phyloP scores from a whole-genome alignment of 2,797 vertebrate species.

The Ctenopoma multispine region DNA sequence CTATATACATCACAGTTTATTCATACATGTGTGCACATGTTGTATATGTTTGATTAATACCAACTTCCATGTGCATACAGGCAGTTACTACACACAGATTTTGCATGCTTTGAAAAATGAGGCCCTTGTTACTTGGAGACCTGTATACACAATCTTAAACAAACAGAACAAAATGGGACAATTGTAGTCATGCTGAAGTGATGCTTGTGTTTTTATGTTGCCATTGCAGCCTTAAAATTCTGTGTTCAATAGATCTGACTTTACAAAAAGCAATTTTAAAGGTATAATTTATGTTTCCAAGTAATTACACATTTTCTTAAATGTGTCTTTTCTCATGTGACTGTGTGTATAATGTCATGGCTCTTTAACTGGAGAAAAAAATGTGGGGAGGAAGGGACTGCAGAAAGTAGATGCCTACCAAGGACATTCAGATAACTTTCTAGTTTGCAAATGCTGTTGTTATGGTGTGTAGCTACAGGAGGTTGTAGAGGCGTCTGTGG shows the following conservation, averaged over 20 bases:
- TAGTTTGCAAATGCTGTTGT: too few relatives aligned
- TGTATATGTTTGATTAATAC: conserved; percentile 39
- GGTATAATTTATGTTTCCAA: too few relatives aligned
- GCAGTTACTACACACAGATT: conserved; percentile 33
- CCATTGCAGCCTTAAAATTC: conserved; percentile 5
- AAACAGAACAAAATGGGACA: conserved; percentile 5
- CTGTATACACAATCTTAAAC: not conserved
- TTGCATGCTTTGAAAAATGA: conserved; percentile 52
- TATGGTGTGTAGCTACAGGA: too few relatives aligned
- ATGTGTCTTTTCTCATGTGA: too few relatives aligned
- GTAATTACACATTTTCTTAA: too few relatives aligned
- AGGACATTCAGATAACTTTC: too few relatives aligned
- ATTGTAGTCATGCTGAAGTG: not conserved
- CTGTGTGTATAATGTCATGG: too few relatives aligned
- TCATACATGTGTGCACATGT: conserved; percentile 38
- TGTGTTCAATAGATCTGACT: not conserved
- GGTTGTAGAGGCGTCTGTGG: too few relatives aligned
- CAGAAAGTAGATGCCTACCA: too few relatives aligned
- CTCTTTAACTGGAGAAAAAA: too few relatives aligned
- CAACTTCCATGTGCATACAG: conserved; percentile 29
- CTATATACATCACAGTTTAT: conserved; percentile 35
- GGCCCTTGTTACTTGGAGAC: conserved; percentile 23
- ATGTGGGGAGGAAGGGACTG: too few relatives aligned
- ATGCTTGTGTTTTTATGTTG: conserved; percentile 1
- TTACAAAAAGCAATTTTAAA: not conserved